phyloP scores from a whole-genome alignment of 1,140 invertebrate genomes.

The Diabrotica virgifera region DNA sequence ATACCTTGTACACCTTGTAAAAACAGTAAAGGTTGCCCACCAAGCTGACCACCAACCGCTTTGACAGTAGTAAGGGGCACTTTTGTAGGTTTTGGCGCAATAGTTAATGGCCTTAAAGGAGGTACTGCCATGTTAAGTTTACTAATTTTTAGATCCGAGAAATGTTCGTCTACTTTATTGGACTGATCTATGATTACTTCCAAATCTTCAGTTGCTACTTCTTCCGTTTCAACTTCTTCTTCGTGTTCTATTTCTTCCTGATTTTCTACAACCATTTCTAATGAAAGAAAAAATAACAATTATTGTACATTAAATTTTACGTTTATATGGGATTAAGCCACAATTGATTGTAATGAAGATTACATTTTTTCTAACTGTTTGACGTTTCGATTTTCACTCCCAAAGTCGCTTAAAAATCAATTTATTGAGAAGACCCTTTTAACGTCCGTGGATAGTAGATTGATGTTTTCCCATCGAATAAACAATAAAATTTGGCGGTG shows the following conservation, averaged over 20 bases:
- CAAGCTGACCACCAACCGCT: slow-evolving; percentile 26
- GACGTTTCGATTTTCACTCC: no score
- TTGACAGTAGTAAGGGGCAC: slow-evolving; percentile 44
- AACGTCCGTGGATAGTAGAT: no score
- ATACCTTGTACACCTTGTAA: slow-evolving; percentile 45
- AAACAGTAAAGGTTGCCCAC: slow-evolving; percentile 41
- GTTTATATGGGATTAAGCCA: no score
- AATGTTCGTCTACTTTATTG: slow-evolving; percentile 30
- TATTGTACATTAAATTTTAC: no score
- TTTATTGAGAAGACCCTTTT: no score
- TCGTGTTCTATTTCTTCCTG: slow-evolving; percentile 34
- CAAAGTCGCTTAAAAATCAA: no score
- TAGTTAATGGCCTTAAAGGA: slow-evolving; percentile 44
- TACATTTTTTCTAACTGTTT: no score
- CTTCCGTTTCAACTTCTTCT: slow-evolving; percentile 38
- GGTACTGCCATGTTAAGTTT: slow-evolving; percentile 36
- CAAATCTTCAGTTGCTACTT: slow-evolving; percentile 36
- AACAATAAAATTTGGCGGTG: no score
- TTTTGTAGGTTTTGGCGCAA: slow-evolving; percentile 47
- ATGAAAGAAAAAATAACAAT: no score
- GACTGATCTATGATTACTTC: slow-evolving; percentile 38
- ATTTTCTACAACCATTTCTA: slow-evolving; percentile 29
- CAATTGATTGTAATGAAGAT: no score
- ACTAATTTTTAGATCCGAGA: slow-evolving; percentile 36
- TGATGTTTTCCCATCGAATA: no score